Evolutionary conservation across 2,888 invertebrate genomes (phyloP), one percentile per base, ranked within the genome.

Genomic region (Sesia bembeciformis): DNA sequence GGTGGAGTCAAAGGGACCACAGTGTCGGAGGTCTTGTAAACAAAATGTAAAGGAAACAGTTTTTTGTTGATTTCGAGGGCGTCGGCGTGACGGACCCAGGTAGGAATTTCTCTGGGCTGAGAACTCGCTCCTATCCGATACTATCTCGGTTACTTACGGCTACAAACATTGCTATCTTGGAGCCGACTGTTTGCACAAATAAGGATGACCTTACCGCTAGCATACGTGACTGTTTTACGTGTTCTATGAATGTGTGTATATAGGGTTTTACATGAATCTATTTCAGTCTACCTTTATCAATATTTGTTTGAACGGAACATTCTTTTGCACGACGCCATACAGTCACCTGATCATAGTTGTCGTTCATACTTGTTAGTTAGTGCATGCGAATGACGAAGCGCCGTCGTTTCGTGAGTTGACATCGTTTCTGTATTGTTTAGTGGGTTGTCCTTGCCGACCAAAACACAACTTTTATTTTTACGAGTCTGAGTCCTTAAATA

Each of bases 21-120:
- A 61, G 77, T 84, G 84, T 87, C 87, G 85, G 85, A 85, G 87
- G 85, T 84, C 84, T 79, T 81, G 84, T 83, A 84, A 83, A 85
- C 77, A 84, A 62, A 86, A 79, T 82, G 79, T 75, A 74, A 78
- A 81, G 84, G 84, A 86, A 87, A 81, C 78, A 72, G 63, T 78
- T 81, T 86, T 86, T 86, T 84, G 76, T 81, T 58, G 59, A 56
- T 60, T 64, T 64, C 64, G 60, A 66, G 63, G 72, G 76, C 78
- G 78, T 67, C 74, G 72, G 61, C 66, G 62, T 66, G 74, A 73
- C 73, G 76, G 64, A 66, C 62, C 64, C 85, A 84, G 83, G 87
- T 83, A 84, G 73, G 68, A 72, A 76, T 74, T 64, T 63, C 60
- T 67, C 56, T 53, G 8, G 49, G 8, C n/a, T n/a, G 42, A 41